These are phyloP conservation scores for Agapornis canus DNA, from an alignment of 2,797 vertebrate genomes.

Conservation along the genomic window DNA sequence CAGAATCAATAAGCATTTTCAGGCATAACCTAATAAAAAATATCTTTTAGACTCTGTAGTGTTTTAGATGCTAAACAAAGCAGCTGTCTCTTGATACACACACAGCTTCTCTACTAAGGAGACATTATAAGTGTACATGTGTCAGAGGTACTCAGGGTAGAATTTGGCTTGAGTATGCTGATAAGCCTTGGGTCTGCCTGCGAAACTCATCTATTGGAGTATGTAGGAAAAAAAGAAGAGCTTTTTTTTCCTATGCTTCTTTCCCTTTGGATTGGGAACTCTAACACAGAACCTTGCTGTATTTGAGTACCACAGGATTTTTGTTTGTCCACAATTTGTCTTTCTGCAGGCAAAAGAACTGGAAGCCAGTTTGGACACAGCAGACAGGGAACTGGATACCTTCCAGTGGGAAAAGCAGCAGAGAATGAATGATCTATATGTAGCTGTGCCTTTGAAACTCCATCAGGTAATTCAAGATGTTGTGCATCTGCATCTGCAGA, in stretches of 20 bases:
- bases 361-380: conserved; percentile 70
- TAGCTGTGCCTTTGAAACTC: conserved; percentile 87
- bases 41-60: not conserved
- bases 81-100: not conserved
- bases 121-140: not conserved
- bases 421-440: conserved; percentile 86
- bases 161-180: not conserved
- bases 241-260: not conserved
- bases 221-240: not conserved
- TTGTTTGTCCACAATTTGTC: not conserved
- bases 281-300: not conserved
- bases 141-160: not conserved
- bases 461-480: conserved; percentile 84
- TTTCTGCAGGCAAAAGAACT: conserved; percentile 81
- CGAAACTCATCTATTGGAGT: not conserved
- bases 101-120: not conserved
- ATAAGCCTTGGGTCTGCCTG: not conserved
- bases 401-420: conserved; percentile 90
- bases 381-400: conserved; percentile 83
- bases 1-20: conserved; percentile 47
- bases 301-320: not conserved
- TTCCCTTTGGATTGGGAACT: not conserved
- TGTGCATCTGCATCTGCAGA: not conserved
- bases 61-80: not conserved
- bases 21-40: conserved; percentile 44